Conservation (phyloP, 2,113 vertebrate species). For the Phrynosoma blainvillii region DNA sequence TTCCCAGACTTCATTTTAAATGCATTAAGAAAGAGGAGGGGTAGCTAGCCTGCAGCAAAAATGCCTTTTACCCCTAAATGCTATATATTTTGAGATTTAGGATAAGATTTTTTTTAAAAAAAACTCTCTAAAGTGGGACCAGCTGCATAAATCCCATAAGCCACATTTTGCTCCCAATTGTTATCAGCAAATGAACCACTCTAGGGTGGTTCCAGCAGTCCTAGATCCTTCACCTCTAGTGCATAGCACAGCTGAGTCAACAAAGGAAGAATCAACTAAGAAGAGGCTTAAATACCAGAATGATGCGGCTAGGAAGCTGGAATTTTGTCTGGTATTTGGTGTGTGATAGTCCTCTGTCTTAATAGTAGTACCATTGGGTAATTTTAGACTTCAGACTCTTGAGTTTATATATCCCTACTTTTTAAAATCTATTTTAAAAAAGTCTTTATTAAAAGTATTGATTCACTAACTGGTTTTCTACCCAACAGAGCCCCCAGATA, state of each 20-base stretch:
- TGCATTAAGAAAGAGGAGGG: background rate
- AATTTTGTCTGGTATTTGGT: background rate
- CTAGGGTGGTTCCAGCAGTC: background rate
- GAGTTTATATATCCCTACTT: background rate
- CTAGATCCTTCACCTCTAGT: conserved; percentile 1
- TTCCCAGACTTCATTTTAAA: background rate
- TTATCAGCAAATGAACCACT: conserved; percentile 47
- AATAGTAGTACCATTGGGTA: background rate
- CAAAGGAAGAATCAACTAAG: conserved; percentile 46
- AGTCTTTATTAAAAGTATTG: too few species aligned
- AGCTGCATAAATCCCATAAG: background rate
- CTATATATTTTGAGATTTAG: background rate
- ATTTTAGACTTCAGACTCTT: background rate
- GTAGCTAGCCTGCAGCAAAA: background rate
- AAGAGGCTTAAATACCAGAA: conserved; percentile 1
- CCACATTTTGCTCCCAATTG: conserved; percentile 40
- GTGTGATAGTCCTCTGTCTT: conserved; percentile 13
- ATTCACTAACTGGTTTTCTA: too few species aligned
- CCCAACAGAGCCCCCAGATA: too few species aligned
- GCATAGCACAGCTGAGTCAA: conserved; percentile 62
- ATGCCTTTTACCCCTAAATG: background rate
- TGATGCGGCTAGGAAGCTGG: conserved; percentile 38
- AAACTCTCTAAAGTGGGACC: conserved; percentile 25
- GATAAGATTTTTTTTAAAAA: background rate
- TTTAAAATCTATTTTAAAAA: background rate